A percentile compares a stretch with the other conserved stretches of the same genome.
Evolutionary conservation across 2,888 invertebrate species (phyloP).

Genomic region (Nymphalis c-album): DNA sequence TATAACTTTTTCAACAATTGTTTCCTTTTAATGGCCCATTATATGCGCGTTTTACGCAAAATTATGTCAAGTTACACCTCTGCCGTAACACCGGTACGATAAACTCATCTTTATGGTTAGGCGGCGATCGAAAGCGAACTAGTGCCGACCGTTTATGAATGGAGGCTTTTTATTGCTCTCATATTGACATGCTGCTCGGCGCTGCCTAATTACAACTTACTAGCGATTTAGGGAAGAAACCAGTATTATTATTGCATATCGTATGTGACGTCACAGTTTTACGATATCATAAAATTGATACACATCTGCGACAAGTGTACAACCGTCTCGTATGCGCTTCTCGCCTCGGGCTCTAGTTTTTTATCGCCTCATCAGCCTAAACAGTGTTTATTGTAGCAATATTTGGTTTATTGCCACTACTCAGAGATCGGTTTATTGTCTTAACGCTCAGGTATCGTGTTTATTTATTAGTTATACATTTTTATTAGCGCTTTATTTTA

Average conservation of each 20-base stretch:
- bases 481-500: slow-evolving; percentile 81
- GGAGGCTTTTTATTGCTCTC: slow-evolving; percentile 76
- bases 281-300: slow-evolving; percentile 78
- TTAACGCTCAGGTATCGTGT: slow-evolving; percentile 80
- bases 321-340: slow-evolving; percentile 43
- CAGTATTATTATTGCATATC: slow-evolving; percentile 74
- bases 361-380: slow-evolving; percentile 76
- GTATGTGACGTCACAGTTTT: slow-evolving; percentile 66
- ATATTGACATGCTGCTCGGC: slow-evolving; percentile 73
- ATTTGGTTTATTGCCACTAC: slow-evolving; percentile 79
- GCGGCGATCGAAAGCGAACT: slow-evolving; percentile 75
- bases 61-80: slow-evolving; percentile 81
- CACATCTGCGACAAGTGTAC: slow-evolving; percentile 57
- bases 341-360: slow-evolving; percentile 32
- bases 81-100: slow-evolving; percentile 75
- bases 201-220: slow-evolving; percentile 74
- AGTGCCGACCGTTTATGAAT: slow-evolving; percentile 73
- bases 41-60: slow-evolving; percentile 80
- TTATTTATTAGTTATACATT: slow-evolving; percentile 82
- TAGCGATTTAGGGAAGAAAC: slow-evolving; percentile 74
- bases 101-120: slow-evolving; percentile 79
- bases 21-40: slow-evolving; percentile 81
- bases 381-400: slow-evolving; percentile 81
- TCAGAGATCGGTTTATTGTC: slow-evolving; percentile 78
- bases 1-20: slow-evolving; percentile 82